phyloP scores from a whole-genome alignment of 2,113 vertebrate genomes.

The Lepus timidus region DNA sequence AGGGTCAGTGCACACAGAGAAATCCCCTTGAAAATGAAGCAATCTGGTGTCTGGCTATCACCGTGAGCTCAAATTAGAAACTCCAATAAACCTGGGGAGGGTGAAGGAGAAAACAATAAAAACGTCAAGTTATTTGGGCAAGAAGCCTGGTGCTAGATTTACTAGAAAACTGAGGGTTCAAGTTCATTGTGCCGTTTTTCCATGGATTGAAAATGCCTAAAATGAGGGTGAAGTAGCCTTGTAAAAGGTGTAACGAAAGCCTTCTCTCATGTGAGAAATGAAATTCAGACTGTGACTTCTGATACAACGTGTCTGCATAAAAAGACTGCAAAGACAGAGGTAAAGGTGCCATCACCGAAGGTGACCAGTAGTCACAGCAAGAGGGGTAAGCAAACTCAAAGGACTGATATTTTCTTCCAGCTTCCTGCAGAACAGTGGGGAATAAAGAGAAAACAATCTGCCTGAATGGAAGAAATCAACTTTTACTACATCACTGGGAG shows the following conservation, averaged over 20 bases:
- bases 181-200: background rate
- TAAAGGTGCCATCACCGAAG: background rate
- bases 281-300: conserved; percentile 64
- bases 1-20: conserved; percentile 59
- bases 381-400: background rate
- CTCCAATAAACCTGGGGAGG: conserved; percentile 61
- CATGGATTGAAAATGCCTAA: conserved; percentile 44
- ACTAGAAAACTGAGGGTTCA: conserved; percentile 2
- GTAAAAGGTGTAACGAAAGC: background rate
- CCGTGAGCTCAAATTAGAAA: conserved; percentile 73
- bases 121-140: conserved; percentile 38
- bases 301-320: background rate
- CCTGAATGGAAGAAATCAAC: conserved; percentile 41
- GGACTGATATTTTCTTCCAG: background rate
- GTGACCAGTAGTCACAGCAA: background rate
- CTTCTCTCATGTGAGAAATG: conserved; percentile 44
- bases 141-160: background rate
- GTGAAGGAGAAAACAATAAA: conserved; percentile 72
- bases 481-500: background rate
- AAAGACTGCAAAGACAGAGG: background rate
- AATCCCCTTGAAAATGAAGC: conserved; percentile 64
- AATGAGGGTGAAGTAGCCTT: conserved; percentile 3
- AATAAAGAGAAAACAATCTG: conserved; percentile 21
- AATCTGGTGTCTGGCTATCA: conserved; percentile 42
- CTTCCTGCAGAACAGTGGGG: background rate